Conservation (phyloP, 2,113 vertebrate species). For the Raja brachyura region DNA sequence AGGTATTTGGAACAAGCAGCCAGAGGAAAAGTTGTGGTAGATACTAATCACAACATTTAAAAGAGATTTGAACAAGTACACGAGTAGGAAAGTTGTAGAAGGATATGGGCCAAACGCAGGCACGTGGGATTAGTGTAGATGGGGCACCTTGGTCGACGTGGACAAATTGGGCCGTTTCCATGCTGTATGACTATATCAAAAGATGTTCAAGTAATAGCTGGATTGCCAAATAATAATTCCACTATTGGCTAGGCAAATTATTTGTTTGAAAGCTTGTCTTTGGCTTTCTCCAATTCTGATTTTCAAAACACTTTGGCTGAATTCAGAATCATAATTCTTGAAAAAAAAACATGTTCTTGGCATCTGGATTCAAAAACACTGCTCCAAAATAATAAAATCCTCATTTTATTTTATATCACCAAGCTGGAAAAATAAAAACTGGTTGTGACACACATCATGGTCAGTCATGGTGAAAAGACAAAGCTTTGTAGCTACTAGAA, state of each 20-base stretch:
- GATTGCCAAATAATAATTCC: not conserved
- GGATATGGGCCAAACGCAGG: too few species aligned
- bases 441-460: constrained; percentile 52
- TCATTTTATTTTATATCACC: constrained; percentile 47
- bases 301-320: constrained; percentile 33
- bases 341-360: constrained; percentile 42
- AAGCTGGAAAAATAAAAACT: constrained; percentile 49
- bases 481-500: constrained; percentile 44
- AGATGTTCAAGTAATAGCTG: not conserved
- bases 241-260: not conserved
- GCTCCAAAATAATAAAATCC: constrained; percentile 45
- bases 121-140: too few species aligned
- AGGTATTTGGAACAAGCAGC: too few species aligned
- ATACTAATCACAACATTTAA: too few species aligned
- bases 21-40: too few species aligned
- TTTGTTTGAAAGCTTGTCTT: constrained; percentile 32
- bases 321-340: constrained; percentile 40
- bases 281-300: not conserved
- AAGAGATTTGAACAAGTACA: too few species aligned
- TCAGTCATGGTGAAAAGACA: constrained; percentile 47
- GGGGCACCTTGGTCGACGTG: too few species aligned
- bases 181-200: not conserved
- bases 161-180: too few species aligned
- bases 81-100: too few species aligned
- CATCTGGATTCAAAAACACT: constrained; percentile 20